Base-by-base conservation (phyloP, 2,113 vertebrate genomes). In the Sardina pilchardus region DNA sequence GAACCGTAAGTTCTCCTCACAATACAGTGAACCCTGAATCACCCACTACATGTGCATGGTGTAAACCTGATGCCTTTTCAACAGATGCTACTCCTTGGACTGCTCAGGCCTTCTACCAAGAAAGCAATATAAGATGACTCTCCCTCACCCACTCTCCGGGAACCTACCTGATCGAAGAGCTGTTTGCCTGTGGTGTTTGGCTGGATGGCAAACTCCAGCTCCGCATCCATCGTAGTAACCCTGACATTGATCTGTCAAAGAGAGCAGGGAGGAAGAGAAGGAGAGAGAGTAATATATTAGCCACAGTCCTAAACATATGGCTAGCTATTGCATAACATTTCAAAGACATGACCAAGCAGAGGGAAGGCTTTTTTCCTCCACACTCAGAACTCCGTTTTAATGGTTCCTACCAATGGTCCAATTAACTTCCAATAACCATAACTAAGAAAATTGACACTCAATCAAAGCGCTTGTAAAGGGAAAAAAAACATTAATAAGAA, bases 161-260 rank as follows among this genome's bases (percentile, higher is more conserved):
- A 34, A 82, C 87, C 88, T 81, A 99, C 98, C 96, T 99, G 98
- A 94, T 99, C 98, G 84, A 99, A 99, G 39, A 99, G 96, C 87
- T 99, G 97, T 81, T 99, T 99, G 88, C 98, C 98, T 0, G 97
- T 99, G 82, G 98, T 99, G 85, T 97, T 99, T 47, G 97, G 97
- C 93, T 99, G 97, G 93, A 99, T 99, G 89, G 98, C 97, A 94
- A 99, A 99, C 93, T 99, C 97, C 95, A 99, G 93, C 94, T 99
- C 98, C 82, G 98, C 98, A 89, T 99, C 98, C 97, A 99, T 99
- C 86, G 97, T 99, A 92, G 97, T 99, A 81, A 99, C 98, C 90
- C 97, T 97, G 82, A 99, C 98, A 39, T 97, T 99, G 91, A 99
- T 98, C 98, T 99, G 88, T 45, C 87, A 63, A 87, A 85, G 19